phyloP scores from a whole-genome alignment of 1,140 invertebrate species.

The Trachymyrmex septentrionalis region DNA sequence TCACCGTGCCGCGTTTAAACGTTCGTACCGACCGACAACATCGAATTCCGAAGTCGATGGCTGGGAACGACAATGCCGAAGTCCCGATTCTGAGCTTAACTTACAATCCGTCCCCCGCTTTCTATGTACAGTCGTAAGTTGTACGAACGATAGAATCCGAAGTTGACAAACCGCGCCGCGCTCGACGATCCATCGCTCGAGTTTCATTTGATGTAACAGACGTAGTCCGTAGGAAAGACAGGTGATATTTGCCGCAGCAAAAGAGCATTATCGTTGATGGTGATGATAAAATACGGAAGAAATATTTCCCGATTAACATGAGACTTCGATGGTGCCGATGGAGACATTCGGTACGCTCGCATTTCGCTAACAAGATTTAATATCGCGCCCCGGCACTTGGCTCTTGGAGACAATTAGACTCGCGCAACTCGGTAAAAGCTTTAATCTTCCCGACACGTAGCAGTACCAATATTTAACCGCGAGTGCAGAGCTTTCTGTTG shows the following conservation, averaged over 20 bases:
- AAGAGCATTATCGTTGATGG: slow-evolving; percentile 25
- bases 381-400: slow-evolving; percentile 37
- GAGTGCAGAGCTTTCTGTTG: slow-evolving; percentile 49
- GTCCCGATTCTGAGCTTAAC: slow-evolving; percentile 34
- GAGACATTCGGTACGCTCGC: slow-evolving; percentile 41
- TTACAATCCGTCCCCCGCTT: not conserved
- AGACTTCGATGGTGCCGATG: slow-evolving; percentile 16
- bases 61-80: slow-evolving; percentile 35
- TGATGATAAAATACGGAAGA: slow-evolving; percentile 20
- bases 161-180: slow-evolving; percentile 52
- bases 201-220: slow-evolving; percentile 39
- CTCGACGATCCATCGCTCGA: slow-evolving; percentile 35
- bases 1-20: slow-evolving; percentile 30
- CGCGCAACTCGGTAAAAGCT: slow-evolving; percentile 44
- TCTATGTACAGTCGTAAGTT: not conserved
- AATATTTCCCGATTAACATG: slow-evolving; percentile 26
- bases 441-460: slow-evolving; percentile 48
- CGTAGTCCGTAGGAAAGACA: slow-evolving; percentile 29
- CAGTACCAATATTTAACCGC: slow-evolving; percentile 62
- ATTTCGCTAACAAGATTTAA: slow-evolving; percentile 58
- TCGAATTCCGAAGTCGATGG: slow-evolving; percentile 52
- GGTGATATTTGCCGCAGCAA: slow-evolving; percentile 40
- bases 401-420: slow-evolving; percentile 62
- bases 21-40: slow-evolving; percentile 36
- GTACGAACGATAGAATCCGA: slow-evolving; percentile 28